Percentiles rank a stretch among this genome's conserved stretches.
Evolutionary conservation across 53 echinoderm and acorn worm species (phyloP).

Genomic region (Paelopatides confundens): DNA sequence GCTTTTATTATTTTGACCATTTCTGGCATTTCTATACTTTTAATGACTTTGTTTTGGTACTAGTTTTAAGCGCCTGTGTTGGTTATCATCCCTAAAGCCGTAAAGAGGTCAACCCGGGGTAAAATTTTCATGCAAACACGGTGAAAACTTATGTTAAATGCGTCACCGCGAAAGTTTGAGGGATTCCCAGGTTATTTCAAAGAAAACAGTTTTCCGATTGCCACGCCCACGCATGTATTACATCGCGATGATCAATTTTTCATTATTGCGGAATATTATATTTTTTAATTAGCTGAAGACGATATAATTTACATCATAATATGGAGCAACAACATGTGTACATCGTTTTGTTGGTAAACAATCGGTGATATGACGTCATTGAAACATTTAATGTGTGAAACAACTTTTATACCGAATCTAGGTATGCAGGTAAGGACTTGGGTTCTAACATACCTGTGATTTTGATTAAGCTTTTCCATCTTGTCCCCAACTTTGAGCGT

Average conservation of each 20-base stretch:
- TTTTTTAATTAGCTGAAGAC: not conserved
- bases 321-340: too few species aligned
- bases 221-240: conserved; percentile 2
- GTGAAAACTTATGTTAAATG: not conserved
- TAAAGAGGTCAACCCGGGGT: conserved; percentile 45
- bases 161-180: conserved; percentile 4
- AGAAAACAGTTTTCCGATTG: not conserved
- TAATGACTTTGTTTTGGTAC: conserved; percentile 32
- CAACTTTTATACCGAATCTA: too few species aligned
- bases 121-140: not conserved
- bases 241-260: not conserved
- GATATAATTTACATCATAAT: too few species aligned
- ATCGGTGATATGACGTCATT: not conserved
- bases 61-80: conserved; percentile 31
- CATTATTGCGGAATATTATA: not conserved
- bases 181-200: conserved; percentile 18
- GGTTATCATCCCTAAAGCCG: conserved; percentile 30
- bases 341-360: not conserved
- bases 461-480: too few species aligned
- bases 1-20: not conserved
- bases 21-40: not conserved
- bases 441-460: too few species aligned
- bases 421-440: too few species aligned
- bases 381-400: too few species aligned
- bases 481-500: too few species aligned